Percentiles rank a stretch among this genome's conserved stretches.
Evolutionary conservation across 1,140 invertebrate species (phyloP).

Genomic region (Pomacea maculata): DNA sequence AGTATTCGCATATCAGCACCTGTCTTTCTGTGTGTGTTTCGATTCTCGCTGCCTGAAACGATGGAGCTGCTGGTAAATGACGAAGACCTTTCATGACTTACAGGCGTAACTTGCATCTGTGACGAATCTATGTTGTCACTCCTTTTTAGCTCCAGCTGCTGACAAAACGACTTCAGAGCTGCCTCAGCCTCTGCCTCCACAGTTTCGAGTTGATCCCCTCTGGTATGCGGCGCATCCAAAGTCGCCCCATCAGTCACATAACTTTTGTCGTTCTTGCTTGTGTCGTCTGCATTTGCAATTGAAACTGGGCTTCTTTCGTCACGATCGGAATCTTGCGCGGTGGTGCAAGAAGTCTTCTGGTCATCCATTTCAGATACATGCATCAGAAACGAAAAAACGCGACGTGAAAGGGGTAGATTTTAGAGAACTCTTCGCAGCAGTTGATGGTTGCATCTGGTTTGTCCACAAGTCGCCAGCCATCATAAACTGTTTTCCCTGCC

Average conservation of each 20-base stretch:
- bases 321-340: not conserved
- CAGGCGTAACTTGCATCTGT: not conserved
- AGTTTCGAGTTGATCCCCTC: constrained; percentile 24
- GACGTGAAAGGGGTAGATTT: not conserved
- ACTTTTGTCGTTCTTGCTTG: constrained; percentile 6
- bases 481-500: constrained; percentile 25
- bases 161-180: constrained; percentile 17
- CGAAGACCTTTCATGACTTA: not conserved
- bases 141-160: constrained; percentile 7
- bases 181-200: constrained; percentile 19
- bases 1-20: constrained; percentile 57
- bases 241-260: constrained; percentile 16
- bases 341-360: not conserved
- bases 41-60: constrained; percentile 48
- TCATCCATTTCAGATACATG: constrained; percentile 14
- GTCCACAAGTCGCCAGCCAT: constrained; percentile 21
- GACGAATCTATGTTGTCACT: constrained; percentile 13
- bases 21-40: constrained; percentile 58
- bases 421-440: constrained; percentile 4
- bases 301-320: constrained; percentile 10
- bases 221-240: constrained; percentile 23
- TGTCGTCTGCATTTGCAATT: constrained; percentile 7
- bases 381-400: not conserved
- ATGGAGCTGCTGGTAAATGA: constrained; percentile 10
- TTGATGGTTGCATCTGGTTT: constrained; percentile 20